Conservation (phyloP, 2,113 vertebrate species). For the Podarcis raffonei region DNA sequence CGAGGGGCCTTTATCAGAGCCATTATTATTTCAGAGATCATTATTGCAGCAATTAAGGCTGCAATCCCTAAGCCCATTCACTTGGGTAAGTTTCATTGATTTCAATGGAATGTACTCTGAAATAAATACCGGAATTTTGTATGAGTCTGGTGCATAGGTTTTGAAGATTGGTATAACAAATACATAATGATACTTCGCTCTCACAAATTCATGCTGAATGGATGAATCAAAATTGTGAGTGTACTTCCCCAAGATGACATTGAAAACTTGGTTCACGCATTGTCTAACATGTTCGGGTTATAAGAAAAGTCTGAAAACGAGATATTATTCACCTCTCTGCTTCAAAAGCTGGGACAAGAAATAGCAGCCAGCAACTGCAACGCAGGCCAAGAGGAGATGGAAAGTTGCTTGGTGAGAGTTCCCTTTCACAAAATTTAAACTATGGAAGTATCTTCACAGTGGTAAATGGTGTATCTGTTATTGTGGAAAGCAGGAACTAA, state of each 20-base stretch:
- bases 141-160: neutral
- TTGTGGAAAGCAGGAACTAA: neutral
- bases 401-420: neutral
- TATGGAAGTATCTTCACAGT: neutral
- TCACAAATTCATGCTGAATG: neutral
- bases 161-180: neutral
- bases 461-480: too few species aligned
- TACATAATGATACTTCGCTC: neutral
- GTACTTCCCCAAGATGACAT: neutral
- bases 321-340: neutral
- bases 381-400: neutral
- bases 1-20: neutral
- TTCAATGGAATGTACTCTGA: neutral
- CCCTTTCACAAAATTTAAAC: neutral
- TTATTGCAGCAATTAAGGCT: neutral
- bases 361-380: neutral
- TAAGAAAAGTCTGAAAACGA: neutral
- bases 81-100: constrained; percentile 4
- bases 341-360: neutral
- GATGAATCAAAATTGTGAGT: neutral
- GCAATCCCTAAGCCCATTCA: neutral
- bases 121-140: neutral
- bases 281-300: neutral
- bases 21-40: neutral
- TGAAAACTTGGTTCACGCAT: neutral